Percentiles rank a stretch among this genome's conserved stretches.
phyloP scores from a whole-genome alignment of 2,888 invertebrate species.

The Latrodectus hesperus region DNA sequence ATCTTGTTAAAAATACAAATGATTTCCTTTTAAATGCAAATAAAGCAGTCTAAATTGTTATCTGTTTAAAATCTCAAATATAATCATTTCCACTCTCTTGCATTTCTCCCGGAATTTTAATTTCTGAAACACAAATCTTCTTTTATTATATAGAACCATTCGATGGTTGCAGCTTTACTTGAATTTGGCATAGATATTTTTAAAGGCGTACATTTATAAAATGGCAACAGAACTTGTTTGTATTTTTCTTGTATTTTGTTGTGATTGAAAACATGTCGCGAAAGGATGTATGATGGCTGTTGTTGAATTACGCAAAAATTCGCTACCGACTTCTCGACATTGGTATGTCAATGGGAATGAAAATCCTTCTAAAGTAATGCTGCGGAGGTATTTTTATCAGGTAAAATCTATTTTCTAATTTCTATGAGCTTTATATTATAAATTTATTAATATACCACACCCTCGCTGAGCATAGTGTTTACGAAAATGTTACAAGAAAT shows the following conservation, averaged over 20 bases:
- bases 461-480: constrained; percentile 9
- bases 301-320: constrained; percentile 61
- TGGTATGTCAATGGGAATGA: constrained; percentile 63
- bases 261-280: constrained; percentile 65
- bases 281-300: constrained; percentile 59
- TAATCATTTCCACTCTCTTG: too few relatives aligned
- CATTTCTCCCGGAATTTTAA: too few relatives aligned
- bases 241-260: constrained; percentile 59
- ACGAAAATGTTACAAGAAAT: background rate
- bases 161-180: too few relatives aligned
- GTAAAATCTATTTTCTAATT: constrained; percentile 18
- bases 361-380: constrained; percentile 46
- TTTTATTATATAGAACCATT: too few relatives aligned
- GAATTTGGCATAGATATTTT: too few relatives aligned
- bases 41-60: too few relatives aligned
- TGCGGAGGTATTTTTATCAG: constrained; percentile 60
- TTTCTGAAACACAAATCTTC: too few relatives aligned
- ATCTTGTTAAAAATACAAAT: too few relatives aligned
- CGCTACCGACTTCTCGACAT: constrained; percentile 43
- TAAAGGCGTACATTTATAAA: background rate
- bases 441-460: constrained; percentile 33
- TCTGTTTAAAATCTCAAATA: too few relatives aligned
- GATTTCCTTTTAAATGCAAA: too few relatives aligned
- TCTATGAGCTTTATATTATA: background rate
- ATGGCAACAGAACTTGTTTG: constrained; percentile 48